Percentiles rank a stretch among this genome's conserved stretches.
Evolutionary conservation across 2,888 invertebrate genomes (phyloP).

Genomic region (Rutpela maculata): DNA sequence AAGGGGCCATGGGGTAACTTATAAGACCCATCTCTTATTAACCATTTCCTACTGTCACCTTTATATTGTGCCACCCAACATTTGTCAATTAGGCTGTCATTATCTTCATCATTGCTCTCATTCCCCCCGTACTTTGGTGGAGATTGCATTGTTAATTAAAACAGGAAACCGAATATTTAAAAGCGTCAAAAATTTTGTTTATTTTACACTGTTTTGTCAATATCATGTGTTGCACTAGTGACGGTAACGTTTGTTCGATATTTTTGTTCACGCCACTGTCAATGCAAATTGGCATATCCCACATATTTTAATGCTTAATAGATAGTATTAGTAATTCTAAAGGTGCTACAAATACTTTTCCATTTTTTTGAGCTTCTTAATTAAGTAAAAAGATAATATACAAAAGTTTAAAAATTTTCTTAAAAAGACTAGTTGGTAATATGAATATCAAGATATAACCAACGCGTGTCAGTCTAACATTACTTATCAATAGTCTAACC

Average conservation of each 20-base stretch:
- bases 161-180: not conserved
- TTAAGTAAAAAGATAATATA: no score
- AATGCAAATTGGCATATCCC: not conserved
- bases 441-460: no score
- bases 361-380: no score
- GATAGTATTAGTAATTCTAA: no score
- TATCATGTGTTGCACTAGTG: not conserved
- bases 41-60: constrained; percentile 68
- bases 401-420: no score
- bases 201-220: not conserved
- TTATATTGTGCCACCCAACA: constrained; percentile 66
- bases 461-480: no score
- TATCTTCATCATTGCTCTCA: constrained; percentile 45
- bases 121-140: constrained; percentile 33
- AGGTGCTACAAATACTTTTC: no score
- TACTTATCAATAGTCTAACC: no score
- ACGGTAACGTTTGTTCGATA: constrained; percentile 17
- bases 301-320: no score
- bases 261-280: not conserved
- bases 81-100: constrained; percentile 62
- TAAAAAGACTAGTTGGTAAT: no score
- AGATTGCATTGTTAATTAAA: constrained; percentile 17
- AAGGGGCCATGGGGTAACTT: constrained; percentile 53
- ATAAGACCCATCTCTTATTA: constrained; percentile 64
- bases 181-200: not conserved